These are phyloP conservation scores for Numenius arquata DNA, from an alignment of 2,113 vertebrate genomes.

Conservation along the genomic window DNA sequence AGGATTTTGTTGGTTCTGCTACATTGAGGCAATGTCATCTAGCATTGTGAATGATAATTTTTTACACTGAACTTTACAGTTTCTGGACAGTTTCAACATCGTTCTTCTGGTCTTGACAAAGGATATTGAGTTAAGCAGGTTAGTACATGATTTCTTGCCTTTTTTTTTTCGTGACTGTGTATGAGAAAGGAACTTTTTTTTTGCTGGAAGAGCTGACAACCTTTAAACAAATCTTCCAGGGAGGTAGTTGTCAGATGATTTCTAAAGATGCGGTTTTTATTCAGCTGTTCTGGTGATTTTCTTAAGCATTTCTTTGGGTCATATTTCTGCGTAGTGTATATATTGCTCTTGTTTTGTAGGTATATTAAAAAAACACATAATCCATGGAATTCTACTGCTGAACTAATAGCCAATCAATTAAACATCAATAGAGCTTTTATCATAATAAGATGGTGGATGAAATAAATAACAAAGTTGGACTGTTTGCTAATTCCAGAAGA, in stretches of 20 bases:
- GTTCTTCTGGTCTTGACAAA: not conserved
- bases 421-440: not conserved
- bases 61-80: conserved; percentile 26
- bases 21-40: conserved; percentile 16
- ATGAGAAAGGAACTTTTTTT: not conserved
- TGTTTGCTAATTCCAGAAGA: not conserved
- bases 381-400: not conserved
- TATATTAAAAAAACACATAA: not conserved
- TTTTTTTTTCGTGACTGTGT: not conserved
- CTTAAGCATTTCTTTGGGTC: not conserved
- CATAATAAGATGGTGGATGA: not conserved
- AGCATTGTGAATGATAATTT: conserved; percentile 24
- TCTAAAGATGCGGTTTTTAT: not conserved
- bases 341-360: not conserved
- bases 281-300: not conserved
- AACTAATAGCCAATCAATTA: not conserved
- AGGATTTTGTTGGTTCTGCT: conserved; percentile 45
- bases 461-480: not conserved
- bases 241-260: not conserved
- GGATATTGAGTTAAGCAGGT: not conserved
- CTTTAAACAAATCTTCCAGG: not conserved
- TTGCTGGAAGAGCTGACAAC: not conserved
- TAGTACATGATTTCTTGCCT: not conserved
- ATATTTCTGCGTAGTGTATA: not conserved
- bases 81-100: conserved; percentile 29